Evolutionary conservation across 2,797 vertebrate genomes (phyloP).

Genomic region (Salarias fasciatus): DNA sequence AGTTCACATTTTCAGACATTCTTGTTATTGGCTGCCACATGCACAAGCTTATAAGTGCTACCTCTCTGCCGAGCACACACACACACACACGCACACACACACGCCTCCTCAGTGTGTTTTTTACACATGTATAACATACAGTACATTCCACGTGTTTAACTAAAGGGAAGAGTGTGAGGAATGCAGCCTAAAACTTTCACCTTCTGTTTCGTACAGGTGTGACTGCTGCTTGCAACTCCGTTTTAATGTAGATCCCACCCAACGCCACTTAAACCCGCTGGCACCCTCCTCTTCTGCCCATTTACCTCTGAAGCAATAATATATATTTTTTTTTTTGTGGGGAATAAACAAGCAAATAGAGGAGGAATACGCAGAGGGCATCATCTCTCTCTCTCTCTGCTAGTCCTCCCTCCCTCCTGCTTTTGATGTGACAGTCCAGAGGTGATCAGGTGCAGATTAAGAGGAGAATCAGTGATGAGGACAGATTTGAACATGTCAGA

Average conservation of each 20-base stretch:
- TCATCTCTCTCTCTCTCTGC: constrained; percentile 13
- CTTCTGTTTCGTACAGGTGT: constrained; percentile 62
- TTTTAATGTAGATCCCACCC: constrained; percentile 34
- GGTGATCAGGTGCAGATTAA: constrained; percentile 72
- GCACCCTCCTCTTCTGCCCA: too few relatives aligned
- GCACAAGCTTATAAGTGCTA: not conserved
- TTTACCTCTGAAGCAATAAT: too few relatives aligned
- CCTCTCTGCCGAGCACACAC: not conserved
- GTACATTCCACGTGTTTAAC: constrained; percentile 49
- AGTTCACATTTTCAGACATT: not conserved
- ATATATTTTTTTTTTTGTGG: too few relatives aligned
- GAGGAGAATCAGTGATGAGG: constrained; percentile 64
- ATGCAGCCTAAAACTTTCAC: constrained; percentile 65
- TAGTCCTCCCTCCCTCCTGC: constrained; percentile 16
- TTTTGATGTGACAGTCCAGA: constrained; percentile 62
- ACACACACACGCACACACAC: too few relatives aligned
- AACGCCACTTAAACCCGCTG: too few relatives aligned
- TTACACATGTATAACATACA: constrained; percentile 9
- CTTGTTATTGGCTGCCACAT: not conserved
- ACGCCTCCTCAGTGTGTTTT: not conserved
- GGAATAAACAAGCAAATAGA: not conserved
- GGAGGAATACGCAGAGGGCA: constrained; percentile 5
- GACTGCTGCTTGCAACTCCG: constrained; percentile 40
- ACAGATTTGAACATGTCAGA: constrained; percentile 81
- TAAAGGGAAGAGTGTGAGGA: constrained; percentile 52